These are phyloP conservation scores for Sternarchorhynchus goeldii DNA, from an alignment of 2,797 vertebrate species.

Conservation along the genomic window DNA sequence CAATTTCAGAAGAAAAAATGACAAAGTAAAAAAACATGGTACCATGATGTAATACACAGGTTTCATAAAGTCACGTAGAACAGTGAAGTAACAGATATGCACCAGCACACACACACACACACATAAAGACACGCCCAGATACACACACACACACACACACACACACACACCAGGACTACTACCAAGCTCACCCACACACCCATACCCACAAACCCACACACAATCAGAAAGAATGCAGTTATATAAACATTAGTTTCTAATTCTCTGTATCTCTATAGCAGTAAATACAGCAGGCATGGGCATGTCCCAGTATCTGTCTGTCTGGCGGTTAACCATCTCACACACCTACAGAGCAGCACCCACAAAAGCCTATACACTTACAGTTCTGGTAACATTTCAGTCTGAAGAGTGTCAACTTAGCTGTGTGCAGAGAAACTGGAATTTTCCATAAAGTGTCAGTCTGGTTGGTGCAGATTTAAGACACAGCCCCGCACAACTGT, in stretches of 20 bases:
- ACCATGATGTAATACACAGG: too few relatives aligned
- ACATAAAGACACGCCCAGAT: slow-evolving; percentile 13
- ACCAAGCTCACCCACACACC: slow-evolving; percentile 33
- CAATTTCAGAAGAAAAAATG: too few relatives aligned
- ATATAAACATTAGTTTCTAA: slow-evolving; percentile 30
- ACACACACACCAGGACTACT: slow-evolving; percentile 14
- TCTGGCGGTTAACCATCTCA: slow-evolving; percentile 41
- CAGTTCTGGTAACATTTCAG: slow-evolving; percentile 30
- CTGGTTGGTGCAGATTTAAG: slow-evolving; percentile 31
- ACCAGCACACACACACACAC: neutral
- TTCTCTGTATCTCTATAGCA: slow-evolving; percentile 17
- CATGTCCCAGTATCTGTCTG: slow-evolving; percentile 31
- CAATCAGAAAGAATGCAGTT: slow-evolving; percentile 19
- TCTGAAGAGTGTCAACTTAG: neutral
- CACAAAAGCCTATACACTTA: slow-evolving; percentile 40
- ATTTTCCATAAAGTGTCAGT: neutral
- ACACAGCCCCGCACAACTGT: neutral
- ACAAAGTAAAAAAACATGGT: too few relatives aligned
- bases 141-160: slow-evolving; percentile 4
- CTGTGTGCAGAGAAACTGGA: slow-evolving; percentile 3
- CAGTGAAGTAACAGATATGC: too few relatives aligned
- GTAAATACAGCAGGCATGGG: slow-evolving; percentile 36
- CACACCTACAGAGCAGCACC: slow-evolving; percentile 13
- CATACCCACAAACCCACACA: neutral
- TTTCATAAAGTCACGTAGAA: too few relatives aligned